A percentile compares a stretch with the other conserved stretches of the same genome.
Conservation (phyloP, 2,113 vertebrate species). For the Bufo bufo region DNA sequence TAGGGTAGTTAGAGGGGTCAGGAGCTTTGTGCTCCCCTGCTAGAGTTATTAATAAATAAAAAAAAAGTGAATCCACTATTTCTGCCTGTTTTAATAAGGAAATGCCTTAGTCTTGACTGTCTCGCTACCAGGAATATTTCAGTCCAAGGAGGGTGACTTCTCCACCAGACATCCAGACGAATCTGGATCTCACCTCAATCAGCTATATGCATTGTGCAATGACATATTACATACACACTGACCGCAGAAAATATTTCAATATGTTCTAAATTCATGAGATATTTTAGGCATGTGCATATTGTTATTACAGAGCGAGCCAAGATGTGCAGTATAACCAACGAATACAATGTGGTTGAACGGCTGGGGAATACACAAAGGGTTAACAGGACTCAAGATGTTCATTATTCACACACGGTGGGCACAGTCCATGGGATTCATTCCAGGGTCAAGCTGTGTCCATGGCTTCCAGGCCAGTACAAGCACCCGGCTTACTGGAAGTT, state of each 20-base stretch:
- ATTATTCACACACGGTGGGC: slow-evolving; percentile 19
- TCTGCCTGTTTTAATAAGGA: background rate
- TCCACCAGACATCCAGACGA: background rate
- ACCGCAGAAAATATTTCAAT: background rate
- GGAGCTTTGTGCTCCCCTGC: background rate
- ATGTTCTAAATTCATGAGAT: background rate
- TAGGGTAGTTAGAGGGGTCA: no score
- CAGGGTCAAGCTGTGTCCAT: background rate
- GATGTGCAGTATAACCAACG: background rate
- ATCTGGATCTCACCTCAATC: background rate
- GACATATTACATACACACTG: background rate
- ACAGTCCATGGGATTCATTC: background rate
- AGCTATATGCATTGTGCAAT: background rate
- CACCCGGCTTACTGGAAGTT: slow-evolving; percentile 16
- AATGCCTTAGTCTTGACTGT: background rate
- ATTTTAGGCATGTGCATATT: background rate
- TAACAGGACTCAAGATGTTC: background rate
- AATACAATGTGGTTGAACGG: background rate
- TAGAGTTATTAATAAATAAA: background rate
- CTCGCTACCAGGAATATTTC: background rate
- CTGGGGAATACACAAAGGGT: background rate
- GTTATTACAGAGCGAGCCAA: background rate
- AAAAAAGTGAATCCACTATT: background rate
- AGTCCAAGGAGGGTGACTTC: background rate
- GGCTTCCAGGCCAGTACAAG: background rate